Conservation (phyloP, 2,888 invertebrate species). For the Palloptera scutellata region DNA sequence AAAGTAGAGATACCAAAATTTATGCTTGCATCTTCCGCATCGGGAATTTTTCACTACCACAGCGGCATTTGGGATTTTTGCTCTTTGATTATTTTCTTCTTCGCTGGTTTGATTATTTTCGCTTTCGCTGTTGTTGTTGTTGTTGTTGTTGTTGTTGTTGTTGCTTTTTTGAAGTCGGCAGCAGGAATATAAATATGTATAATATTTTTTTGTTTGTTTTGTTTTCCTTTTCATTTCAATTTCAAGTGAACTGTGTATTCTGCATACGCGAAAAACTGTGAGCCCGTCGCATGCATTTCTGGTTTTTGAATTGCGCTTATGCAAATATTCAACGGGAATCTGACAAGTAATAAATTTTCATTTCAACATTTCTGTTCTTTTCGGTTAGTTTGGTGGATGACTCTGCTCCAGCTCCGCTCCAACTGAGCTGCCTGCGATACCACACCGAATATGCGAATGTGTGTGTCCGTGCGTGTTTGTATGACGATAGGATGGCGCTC, state of each 20-base stretch:
- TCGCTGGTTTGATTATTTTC: too few species aligned
- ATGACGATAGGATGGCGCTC: background rate
- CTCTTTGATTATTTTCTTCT: too few species aligned
- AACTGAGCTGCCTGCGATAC: background rate
- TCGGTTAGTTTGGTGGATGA: background rate
- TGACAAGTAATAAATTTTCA: conserved; percentile 7
- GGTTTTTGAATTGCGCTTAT: background rate
- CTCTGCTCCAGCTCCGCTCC: background rate
- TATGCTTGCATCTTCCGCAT: too few species aligned
- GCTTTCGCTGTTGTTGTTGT: too few species aligned
- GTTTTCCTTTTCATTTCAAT: background rate
- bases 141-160: background rate
- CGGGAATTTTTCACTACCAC: too few species aligned
- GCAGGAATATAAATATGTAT: too few species aligned
- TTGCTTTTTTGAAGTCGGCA: background rate
- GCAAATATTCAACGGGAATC: background rate
- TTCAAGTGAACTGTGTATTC: background rate
- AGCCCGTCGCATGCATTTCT: background rate
- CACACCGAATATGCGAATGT: background rate
- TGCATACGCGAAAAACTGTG: background rate
- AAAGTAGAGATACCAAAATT: too few species aligned
- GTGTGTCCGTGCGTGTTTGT: background rate
- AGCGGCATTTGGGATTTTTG: too few species aligned
- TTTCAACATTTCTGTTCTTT: background rate
- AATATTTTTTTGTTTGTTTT: conserved; percentile 2